Percentiles rank a stretch among this genome's conserved stretches.
These are phyloP conservation scores for Sphaeridia pumilis DNA, from an alignment of 2,888 invertebrate genomes.

Conservation along the genomic window DNA sequence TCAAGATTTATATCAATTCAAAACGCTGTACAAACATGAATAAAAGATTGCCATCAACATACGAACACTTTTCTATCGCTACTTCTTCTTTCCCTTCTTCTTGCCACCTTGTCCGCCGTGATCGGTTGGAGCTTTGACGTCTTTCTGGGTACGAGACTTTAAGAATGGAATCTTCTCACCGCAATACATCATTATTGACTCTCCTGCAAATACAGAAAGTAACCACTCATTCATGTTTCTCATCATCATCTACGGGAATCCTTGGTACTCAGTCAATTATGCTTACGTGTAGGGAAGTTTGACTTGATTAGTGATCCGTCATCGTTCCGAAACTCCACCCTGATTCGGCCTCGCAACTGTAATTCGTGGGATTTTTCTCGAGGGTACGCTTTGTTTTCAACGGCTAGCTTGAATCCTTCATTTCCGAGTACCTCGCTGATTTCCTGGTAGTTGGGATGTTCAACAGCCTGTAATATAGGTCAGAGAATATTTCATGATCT, in stretches of 20 bases:
- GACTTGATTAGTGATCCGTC: conserved; percentile 64
- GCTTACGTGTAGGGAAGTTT: conserved; percentile 54
- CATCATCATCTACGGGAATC: too few species aligned
- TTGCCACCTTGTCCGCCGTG: conserved; percentile 36
- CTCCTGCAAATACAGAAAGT: conserved; percentile 50
- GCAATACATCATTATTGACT: conserved; percentile 62
- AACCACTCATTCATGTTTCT: too few species aligned
- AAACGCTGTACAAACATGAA: too few species aligned
- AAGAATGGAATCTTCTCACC: conserved; percentile 81
- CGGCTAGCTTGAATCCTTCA: conserved; percentile 69
- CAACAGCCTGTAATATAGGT: conserved; percentile 78
- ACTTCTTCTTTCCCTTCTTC: conserved; percentile 40
- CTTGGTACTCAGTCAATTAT: too few species aligned
- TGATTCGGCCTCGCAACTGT: conserved; percentile 69
- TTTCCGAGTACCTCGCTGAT: conserved; percentile 82
- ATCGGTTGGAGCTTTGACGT: conserved; percentile 36
- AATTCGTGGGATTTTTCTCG: conserved; percentile 84
- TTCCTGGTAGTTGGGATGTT: conserved; percentile 90
- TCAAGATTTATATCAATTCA: too few species aligned
- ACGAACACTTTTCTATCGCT: too few species aligned
- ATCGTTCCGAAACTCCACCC: conserved; percentile 84
- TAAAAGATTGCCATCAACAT: too few species aligned
- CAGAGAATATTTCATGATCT: too few species aligned
- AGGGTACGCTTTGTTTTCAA: conserved; percentile 86
- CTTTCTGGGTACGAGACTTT: conserved; percentile 60